Percentiles rank a stretch among this genome's conserved stretches.
Conservation (phyloP, 2,797 vertebrate genomes). For the Poeciliopsis turneri region DNA sequence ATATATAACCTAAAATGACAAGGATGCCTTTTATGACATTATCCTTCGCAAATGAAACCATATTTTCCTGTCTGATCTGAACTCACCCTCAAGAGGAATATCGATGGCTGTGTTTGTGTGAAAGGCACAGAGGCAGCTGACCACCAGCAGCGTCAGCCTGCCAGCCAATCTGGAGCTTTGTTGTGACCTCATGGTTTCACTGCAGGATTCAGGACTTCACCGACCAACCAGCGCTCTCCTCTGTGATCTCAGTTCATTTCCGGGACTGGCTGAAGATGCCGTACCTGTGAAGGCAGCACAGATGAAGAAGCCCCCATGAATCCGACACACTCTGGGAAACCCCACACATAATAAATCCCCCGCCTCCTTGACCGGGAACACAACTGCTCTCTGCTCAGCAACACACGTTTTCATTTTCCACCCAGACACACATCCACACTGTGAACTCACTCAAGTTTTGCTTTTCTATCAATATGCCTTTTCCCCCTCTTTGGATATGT, state of each 20-base stretch:
- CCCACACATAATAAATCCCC: slow-evolving; percentile 67
- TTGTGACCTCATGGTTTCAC: slow-evolving; percentile 71
- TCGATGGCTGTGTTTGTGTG: slow-evolving; percentile 62
- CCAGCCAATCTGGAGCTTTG: slow-evolving; percentile 57
- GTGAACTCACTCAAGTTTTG: slow-evolving; percentile 42
- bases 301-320: slow-evolving; percentile 60
- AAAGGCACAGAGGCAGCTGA: slow-evolving; percentile 70
- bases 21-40: background rate
- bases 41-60: background rate
- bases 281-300: slow-evolving; percentile 73
- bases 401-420: slow-evolving; percentile 54
- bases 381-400: slow-evolving; percentile 61
- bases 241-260: slow-evolving; percentile 78
- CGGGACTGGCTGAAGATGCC: slow-evolving; percentile 40
- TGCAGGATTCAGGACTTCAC: slow-evolving; percentile 48
- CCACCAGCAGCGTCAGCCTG: slow-evolving; percentile 54
- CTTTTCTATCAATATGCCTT: slow-evolving; percentile 49
- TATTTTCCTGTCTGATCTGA: background rate
- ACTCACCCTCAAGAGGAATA: slow-evolving; percentile 83
- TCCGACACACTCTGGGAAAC: slow-evolving; percentile 58
- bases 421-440: slow-evolving; percentile 45
- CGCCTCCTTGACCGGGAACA: slow-evolving; percentile 56
- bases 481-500: slow-evolving; percentile 55
- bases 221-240: slow-evolving; percentile 49
- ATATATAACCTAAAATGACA: background rate